Evolutionary conservation across 2,888 invertebrate genomes (phyloP).

Genomic region (Morinoia aosen): DNA sequence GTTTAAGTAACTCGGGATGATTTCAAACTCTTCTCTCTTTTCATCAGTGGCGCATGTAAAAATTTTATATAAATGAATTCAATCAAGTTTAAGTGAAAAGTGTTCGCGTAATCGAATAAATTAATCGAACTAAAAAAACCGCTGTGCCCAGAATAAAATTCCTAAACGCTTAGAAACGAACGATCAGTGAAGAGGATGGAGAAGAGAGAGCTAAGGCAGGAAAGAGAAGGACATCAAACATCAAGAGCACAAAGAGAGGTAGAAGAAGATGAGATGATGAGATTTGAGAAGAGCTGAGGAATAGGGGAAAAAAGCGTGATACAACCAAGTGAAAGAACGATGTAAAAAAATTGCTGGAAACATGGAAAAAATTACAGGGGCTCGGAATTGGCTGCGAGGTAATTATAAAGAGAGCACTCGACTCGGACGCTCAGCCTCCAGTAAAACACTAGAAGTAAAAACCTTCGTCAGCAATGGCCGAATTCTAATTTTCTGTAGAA

Average conservation of each 20-base stretch:
- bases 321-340: not conserved
- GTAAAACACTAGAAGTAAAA: not conserved
- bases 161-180: not conserved
- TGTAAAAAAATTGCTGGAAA: not conserved
- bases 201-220: not conserved
- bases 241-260: not conserved
- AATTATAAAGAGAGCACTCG: not conserved
- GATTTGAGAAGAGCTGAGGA: not conserved
- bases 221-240: not conserved
- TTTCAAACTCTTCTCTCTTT: not conserved
- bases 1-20: not conserved
- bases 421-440: not conserved
- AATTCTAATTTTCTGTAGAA: not conserved
- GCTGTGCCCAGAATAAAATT: not conserved
- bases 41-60: not conserved
- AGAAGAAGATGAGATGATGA: not conserved
- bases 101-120: not conserved
- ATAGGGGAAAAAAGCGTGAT: not conserved
- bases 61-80: not conserved
- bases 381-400: not conserved
- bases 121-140: not conserved
- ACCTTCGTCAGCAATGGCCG: not conserved
- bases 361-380: not conserved
- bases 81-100: not conserved
- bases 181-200: not conserved